Evolutionary conservation across 2,113 vertebrate genomes (phyloP).

Genomic region (Trachemys scripta): DNA sequence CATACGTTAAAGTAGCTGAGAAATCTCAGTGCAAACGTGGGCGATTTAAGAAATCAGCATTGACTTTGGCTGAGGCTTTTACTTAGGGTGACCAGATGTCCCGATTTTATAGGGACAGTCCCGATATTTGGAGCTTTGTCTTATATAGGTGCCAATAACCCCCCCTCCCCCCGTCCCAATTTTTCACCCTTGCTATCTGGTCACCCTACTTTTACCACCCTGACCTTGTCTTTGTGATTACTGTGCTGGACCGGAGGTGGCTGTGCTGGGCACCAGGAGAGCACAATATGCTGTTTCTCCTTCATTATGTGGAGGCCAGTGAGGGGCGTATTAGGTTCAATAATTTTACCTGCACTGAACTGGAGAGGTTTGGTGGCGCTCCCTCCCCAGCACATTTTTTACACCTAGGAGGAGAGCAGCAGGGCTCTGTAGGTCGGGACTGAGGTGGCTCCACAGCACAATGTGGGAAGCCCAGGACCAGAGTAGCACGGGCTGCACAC

Average conservation of each 20-base stretch:
- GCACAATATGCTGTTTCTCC: rapidly evolving
- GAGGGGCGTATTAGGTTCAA: background rate
- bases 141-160: too few relatives aligned
- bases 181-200: too few relatives aligned
- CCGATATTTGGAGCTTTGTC: too few relatives aligned
- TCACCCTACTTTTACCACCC: rapidly evolving
- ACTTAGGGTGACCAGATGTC: too few relatives aligned
- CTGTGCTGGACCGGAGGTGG: rapidly evolving
- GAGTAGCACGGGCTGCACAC: background rate
- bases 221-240: background rate
- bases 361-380: background rate
- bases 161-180: too few relatives aligned
- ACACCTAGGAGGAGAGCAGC: rapidly evolving
- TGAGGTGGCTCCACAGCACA: background rate
- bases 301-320: background rate
- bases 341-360: background rate
- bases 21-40: background rate
- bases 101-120: too few relatives aligned
- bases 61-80: rapidly evolving
- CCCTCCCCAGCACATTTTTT: background rate
- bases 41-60: background rate
- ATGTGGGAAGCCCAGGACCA: background rate
- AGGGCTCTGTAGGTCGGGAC: rapidly evolving
- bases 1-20: rapidly evolving
- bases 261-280: rapidly evolving